Base-by-base conservation (phyloP, 2,113 vertebrate species). In the Abramis brama region DNA sequence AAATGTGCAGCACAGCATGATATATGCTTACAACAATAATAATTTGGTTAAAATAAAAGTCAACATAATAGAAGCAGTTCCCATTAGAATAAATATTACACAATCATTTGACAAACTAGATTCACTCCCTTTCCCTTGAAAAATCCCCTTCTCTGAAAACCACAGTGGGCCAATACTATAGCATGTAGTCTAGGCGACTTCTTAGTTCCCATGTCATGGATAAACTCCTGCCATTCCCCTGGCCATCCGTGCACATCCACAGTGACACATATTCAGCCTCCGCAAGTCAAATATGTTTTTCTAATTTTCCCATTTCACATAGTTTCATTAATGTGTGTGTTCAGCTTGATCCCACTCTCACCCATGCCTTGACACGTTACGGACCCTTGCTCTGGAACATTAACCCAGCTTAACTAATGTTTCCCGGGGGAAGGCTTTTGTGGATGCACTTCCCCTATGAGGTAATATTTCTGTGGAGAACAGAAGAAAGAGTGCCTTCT, bases 341-440 rank as follows among this genome's bases (percentile, higher is more conserved):
- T 57, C 39, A 85, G 23, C 43, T 84, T 74, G 76, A 90, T 81
- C 86, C 30, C 33, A 9, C 66, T 23, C 43, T 76, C 45, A 27
- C 71, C 77, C 23, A 30, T 39, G 59, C 85, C 64, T 13, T 82
- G 47, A 87, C 79, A 71, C 88, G 84, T 66, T 78, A 88, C 79
- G 68, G 88, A 87, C 87, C 82, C 81, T 85, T 87, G 85, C 85
- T 89, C 87, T 43, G 25, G 87, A 88, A 90, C 85, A 90, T 90
- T 87, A 90, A 90, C 85, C 90, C 78, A 6, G 86, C 90, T 86
- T 74, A 39, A 73, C 79, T 88, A 93, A 92, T 91, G 88, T 89
- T 92, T 92, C 91, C 88, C 92, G 47, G 89, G 89, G 90, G 90
- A 91, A 91, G 84, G 89, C 80, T 90, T 91, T 88, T 86, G 85